Base-by-base conservation (phyloP, 2,113 vertebrate genomes). In the Eubucco bourcierii region DNA sequence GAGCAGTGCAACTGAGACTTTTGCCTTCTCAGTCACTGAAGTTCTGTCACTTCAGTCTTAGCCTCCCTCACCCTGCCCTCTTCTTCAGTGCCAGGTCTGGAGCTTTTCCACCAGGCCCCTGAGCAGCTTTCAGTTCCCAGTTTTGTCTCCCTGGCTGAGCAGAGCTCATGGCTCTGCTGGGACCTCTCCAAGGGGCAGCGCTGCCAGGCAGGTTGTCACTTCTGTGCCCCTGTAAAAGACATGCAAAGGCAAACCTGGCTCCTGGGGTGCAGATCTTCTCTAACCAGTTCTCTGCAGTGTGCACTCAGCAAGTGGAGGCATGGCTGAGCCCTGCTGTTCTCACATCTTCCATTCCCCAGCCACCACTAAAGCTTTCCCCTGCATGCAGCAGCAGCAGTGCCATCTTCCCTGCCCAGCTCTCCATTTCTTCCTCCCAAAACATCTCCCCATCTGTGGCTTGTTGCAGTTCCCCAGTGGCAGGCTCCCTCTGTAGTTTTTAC, bases 401-500 rank as follows among this genome's bases (percentile, higher is more conserved):
- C 58, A 29, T 24, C 34, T 20, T 73, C 58, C 74, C 67, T 1
- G 1, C 41, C 6, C 2, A 3, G 6, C 63, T 16, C 60, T 90
- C 84, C 83, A 8, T 70, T 23, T 74, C 66, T 84, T 31, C 76
- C 15, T 56, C 85, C 76, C 87, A 81, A 60, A 85, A 79, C 74
- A 52, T 24, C 50, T 80, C 86, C 70, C 20, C 52, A 82, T n/a
- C 56, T 53, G 67, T 24, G 92, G 75, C 74, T 52, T 74, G 72
- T 80, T 72, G 4, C 78, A 28, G 24, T 88, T 96, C 93, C 94
- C 93, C 77, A 7, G 84, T 31, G 92, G 59, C 79, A 92, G 52
- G 6, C 50, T 93, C 93, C 77, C 61, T 84, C 80, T 15, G 14
- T 53, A 63, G n/a, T 71, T 94, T 90, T 80, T 72, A 87, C 92